Base-by-base conservation (phyloP, 2,888 invertebrate species). In the Argyresthia albistria region DNA sequence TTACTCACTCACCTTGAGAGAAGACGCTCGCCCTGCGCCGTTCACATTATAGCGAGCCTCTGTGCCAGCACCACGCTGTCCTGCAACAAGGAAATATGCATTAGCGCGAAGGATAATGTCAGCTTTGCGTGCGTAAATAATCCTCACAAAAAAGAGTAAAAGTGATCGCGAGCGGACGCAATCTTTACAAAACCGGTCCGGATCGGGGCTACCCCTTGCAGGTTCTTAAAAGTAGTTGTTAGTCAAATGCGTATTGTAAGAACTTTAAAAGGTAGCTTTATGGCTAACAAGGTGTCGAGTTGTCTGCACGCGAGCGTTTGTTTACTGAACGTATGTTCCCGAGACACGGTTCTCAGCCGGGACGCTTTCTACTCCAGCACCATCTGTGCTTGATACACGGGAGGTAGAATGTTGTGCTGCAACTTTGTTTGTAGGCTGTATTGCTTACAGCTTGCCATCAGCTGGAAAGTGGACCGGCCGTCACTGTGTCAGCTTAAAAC, bases 1-100 rank as follows among this genome's bases (percentile, higher is more conserved):
- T 2, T 6, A 25, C 10, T 47, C 52, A 73, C 77, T 83, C 74
- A 84, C 86, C 86, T 86, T 86, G 80, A 74, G 67, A 70, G 72
- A 70, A 80, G 76, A 75, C 70, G 76, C 76, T 76, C 61, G 73
- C 72, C 73, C 70, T 73, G 76, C 79, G 80, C 83, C 75, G 82
- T 69, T 84, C 76, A 86, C 86, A 86, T 86, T 84, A 86, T 86
- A 79, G 73, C 82, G 71, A 74, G 3, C 76, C 69, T 61, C 62
- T 60, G 65, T 63, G 60, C 60, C 67, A 67, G 70, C 67, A 70
- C 71, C 65, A 65, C 66, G 65, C 63, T 68, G 71, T 66, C 74
- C 86, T 86, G 82, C 54, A 70, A 75, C 65, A 66, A 70, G 59
- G 60, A 67, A 66, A 65, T 35, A 47, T 15, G 7, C 25, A 4